Evolutionary conservation across 2,797 vertebrate species (phyloP), one percentile per base, ranked within the genome.

Genomic region (Hyperoplus immaculatus): DNA sequence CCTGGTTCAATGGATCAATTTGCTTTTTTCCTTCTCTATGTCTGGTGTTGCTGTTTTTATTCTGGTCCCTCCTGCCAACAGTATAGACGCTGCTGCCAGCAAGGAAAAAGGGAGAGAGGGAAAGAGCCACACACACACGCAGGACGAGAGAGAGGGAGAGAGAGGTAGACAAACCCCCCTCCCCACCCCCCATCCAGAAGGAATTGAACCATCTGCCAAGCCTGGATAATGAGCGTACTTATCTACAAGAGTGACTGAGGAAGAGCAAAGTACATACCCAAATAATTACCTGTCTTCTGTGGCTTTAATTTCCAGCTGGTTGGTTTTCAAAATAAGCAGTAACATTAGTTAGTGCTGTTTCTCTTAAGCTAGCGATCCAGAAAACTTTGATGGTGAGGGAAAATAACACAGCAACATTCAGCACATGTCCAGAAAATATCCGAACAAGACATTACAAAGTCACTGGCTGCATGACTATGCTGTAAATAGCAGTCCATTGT

Each of bases 51-150:
- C 94, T 95, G 94, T 95, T 96, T 96, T 96, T 96, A 95, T 95
- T 96, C 94, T 95, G 94, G 94, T 95, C 95, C 94, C 93, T 95
- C 91, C 94, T 97, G 97, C 97, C 96, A 97, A 95, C 93, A 96
- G 92, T 79, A 91, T 89, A 87, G 86, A 93, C 82, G 82, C 92
- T 70, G 91, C 78, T 93, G 96, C 94, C 92, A 96, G 95, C 80
- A 94, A 86, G 89, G 62, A 88, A 88, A 93, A 92, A 84, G 89
- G 89, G 86, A 85, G 87, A 82, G 79, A 54, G 69, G 39, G 73
- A 18, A 18, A 71, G n/a, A 82, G 58, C 82, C 7, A 85, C 45
- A 83, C 60, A 78, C 49, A 68, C 15, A 71, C 13, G 16, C 42
- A 21, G 73, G 76, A 36, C 57, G 51, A 72, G 62, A 50, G 67